phyloP scores from a whole-genome alignment of 2,113 vertebrate species.

The Pelecanoides urinatrix region DNA sequence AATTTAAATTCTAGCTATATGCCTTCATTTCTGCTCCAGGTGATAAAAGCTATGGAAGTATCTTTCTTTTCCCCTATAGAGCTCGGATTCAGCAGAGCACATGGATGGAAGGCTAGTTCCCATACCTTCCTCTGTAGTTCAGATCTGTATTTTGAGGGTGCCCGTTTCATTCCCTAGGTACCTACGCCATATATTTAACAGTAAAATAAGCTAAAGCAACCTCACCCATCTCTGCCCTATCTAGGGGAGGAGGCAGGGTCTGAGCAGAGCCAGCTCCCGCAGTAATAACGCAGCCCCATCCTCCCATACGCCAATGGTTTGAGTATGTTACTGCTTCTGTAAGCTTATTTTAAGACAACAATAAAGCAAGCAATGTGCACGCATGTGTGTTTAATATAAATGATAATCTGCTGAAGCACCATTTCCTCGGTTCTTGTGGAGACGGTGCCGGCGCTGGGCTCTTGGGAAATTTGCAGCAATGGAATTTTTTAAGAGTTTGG shows the following conservation, averaged over 20 bases:
- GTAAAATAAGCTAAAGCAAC: background rate
- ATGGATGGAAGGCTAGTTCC: background rate
- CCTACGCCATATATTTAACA: background rate
- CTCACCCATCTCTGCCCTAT: background rate
- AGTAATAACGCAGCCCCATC: background rate
- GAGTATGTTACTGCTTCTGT: slow-evolving; percentile 1
- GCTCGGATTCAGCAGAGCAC: background rate
- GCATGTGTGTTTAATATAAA: slow-evolving; percentile 55
- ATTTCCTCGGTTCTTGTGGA: slow-evolving; percentile 29
- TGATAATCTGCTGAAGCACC: slow-evolving; percentile 55
- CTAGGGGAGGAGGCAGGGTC: background rate
- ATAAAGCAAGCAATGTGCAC: slow-evolving; percentile 20
- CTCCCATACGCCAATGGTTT: background rate
- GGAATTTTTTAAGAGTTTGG: background rate
- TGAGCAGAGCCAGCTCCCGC: background rate
- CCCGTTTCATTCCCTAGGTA: background rate
- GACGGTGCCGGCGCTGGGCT: slow-evolving; percentile 23
- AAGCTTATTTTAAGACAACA: slow-evolving; percentile 44
- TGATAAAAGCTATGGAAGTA: background rate
- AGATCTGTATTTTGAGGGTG: background rate
- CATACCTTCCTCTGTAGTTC: background rate
- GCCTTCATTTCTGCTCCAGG: background rate
- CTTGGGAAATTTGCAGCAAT: slow-evolving; percentile 18
- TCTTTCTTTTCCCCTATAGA: background rate
- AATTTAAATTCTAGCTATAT: background rate